Evolutionary conservation across 2,797 vertebrate genomes (phyloP), one percentile per base, ranked within the genome.

Genomic region (Sebastes umbrosus): DNA sequence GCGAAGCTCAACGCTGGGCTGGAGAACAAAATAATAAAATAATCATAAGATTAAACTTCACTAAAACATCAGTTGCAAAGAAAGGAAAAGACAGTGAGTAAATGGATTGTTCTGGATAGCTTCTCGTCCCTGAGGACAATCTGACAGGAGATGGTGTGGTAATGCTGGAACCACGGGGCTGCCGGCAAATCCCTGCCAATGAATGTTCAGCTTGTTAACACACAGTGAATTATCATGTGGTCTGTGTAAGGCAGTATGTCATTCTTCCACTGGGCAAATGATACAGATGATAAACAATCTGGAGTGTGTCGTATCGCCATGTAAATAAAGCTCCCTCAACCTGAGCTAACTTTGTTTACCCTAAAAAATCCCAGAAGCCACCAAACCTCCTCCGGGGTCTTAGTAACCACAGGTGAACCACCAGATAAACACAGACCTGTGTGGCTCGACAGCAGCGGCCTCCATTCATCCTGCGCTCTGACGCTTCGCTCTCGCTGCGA

Each of bases 1-100:
- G 98, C 96, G 80, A 99, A 99, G 92, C 97, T 98, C 88, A 99
- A 80, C 13, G 96, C 96, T 4, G 97, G 97, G 90, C 97, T 98
- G 94, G 34, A 83, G 31, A 12, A 67, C 27, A 67, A 60, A 27
- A 46, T 2, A 71, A 25, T 22, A 12, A 68, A 68, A 54, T 13
- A 67, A 76, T 83, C 55, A n/a, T 18, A 54, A 75, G 67, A 80
- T 29, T 32, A 46, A 77, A 84, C 75, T 87, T 83, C 50, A 57
- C 29, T 80, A 54, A 62, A 83, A 85, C 25, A 79, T 84, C 63
- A 77, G 46, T 71, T 46, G 58, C 64, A 46, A 46, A 79, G 58
- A 2, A 2, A 54, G 64, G 73, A n/a, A 58, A 68, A 86, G 75
- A 80, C 64, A 75, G 84, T 79, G 91, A 87, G 72, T 89, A 92